These are phyloP conservation scores for Mus musculus DNA, from an alignment of 2,113 vertebrate species.

Conservation along the genomic window GRCm39 chr5:82223501-82224000, in stretches of 20 bases:
- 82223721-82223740: not conserved
- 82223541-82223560: not conserved
- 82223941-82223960: not conserved
- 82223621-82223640: slow-evolving; percentile 12
- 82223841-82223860: not conserved
- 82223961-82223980: not conserved
- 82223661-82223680: not conserved
- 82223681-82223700: not conserved
- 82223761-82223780: not conserved
- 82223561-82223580: not conserved
- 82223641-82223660: not conserved
- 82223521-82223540: not conserved
- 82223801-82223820: not conserved
- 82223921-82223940: not conserved
- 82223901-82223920: not conserved
- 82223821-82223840: not conserved
- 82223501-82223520: not conserved
- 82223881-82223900: not conserved
- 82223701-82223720: not conserved
- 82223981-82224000: not conserved
- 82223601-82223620: slow-evolving; percentile 21
- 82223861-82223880: not conserved
- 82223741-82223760: not conserved
- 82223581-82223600: not conserved
- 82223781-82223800: not conserved